These are phyloP conservation scores for Ophonus ardosiacus DNA, from an alignment of 2,888 invertebrate genomes.

Conservation along the genomic window DNA sequence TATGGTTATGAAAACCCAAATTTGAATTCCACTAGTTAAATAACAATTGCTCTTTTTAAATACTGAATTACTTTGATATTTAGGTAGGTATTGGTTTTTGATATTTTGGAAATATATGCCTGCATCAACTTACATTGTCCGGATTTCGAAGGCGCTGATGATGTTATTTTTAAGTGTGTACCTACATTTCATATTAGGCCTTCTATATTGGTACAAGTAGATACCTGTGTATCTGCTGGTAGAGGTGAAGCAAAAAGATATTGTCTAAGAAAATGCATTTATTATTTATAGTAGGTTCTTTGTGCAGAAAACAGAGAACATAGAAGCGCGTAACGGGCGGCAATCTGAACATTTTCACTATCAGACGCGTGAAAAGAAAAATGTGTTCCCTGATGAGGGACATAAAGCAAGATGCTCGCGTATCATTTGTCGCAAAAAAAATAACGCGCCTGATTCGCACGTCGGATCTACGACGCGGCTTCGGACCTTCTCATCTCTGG, in stretches of 20 bases:
- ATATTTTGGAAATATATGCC: no score
- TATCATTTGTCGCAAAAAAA: slow-evolving; percentile 52
- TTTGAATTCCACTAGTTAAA: no score
- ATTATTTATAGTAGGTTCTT: slow-evolving; percentile 36
- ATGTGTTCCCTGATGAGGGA: slow-evolving; percentile 41
- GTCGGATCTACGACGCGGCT: background rate
- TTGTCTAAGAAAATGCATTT: slow-evolving; percentile 19
- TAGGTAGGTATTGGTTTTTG: no score
- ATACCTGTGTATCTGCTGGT: background rate
- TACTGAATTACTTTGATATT: no score
- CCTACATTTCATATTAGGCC: background rate
- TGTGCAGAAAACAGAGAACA: slow-evolving; percentile 10
- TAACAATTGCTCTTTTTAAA: no score
- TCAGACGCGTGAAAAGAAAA: slow-evolving; percentile 47
- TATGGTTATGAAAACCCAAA: no score
- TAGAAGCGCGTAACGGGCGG: slow-evolving; percentile 10
- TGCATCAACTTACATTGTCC: no score
- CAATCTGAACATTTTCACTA: slow-evolving; percentile 47
- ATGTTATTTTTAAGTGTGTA: no score
- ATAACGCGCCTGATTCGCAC: slow-evolving; percentile 47
- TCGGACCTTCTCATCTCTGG: slow-evolving; percentile 11
- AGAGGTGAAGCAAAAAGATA: background rate
- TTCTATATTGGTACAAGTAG: background rate
- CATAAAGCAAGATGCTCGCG: slow-evolving; percentile 44
- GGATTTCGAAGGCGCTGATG: no score